Evolutionary conservation across 1,140 invertebrate species (phyloP), one percentile per base, ranked within the genome.

Genomic region (Scylla paramamosain): DNA sequence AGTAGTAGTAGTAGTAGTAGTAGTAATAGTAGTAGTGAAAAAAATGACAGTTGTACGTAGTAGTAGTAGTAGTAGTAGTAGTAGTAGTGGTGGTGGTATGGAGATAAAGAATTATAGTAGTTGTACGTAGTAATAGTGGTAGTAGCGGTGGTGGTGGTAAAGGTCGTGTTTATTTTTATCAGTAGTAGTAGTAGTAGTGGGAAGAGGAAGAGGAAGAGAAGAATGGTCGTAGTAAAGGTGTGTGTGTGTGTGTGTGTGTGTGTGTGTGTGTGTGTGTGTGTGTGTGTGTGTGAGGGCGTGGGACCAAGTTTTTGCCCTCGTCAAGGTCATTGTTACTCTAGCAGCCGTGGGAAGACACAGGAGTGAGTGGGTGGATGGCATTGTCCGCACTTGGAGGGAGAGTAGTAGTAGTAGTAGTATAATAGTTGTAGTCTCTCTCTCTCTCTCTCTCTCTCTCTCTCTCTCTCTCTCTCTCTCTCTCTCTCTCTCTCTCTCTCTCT

Each of bases 241-340:
- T 12, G 12, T 7, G 67, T 77, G 20, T 7, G 12, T 7, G 67
- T 77, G 20, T 7, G 20, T 20, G 67, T 77, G 67, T n/a, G 4
- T n/a, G 20, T 77, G 6, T 12, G 4, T 8, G 31, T 10, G 29
- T 14, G 14, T 32, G 12, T 91, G 89, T 59, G 45, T 59, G n/a
- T n/a, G 91, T 92, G 91, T 45, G 46, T 32, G 83, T 52, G 93
- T 67, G 93, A 39, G 93, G 32, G 84, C 32, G 46, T 16, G 28
- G 93, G 45, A 39, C 46, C 31, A 10, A 31, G 52, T 91, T 94
- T 94, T 91, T 82, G 25, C 67, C 45, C 25, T 46, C 52, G 12
- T 46, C 93, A 94, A 94, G 93, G 93, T 94, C 93, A 94, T 90
- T 94, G 93, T 94, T 94, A 94, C 93, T 77, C 92, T 7, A 88